phyloP scores from a whole-genome alignment of 2,797 vertebrate species.

The Pristis pectinata region DNA sequence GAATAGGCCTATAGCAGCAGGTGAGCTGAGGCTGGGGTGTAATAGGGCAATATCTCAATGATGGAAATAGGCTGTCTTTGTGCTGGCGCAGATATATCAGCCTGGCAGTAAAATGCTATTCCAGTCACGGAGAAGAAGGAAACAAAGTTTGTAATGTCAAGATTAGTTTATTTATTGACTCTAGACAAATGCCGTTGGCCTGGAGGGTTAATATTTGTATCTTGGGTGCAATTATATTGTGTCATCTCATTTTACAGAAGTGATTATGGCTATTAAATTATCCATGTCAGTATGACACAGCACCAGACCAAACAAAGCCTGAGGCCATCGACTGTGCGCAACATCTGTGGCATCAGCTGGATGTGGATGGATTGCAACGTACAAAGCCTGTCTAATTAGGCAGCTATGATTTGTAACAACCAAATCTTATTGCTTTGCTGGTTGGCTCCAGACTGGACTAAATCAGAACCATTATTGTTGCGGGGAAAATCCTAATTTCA shows the following conservation, averaged over 20 bases:
- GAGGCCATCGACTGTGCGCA: constrained; percentile 61
- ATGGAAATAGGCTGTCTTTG: background rate
- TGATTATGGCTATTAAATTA: constrained; percentile 75
- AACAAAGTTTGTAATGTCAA: constrained; percentile 39
- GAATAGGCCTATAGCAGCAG: background rate
- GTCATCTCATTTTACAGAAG: constrained; percentile 63
- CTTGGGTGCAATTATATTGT: constrained; percentile 62
- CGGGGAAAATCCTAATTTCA: background rate
- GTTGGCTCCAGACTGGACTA: constrained; percentile 17
- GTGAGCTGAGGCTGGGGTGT: background rate
- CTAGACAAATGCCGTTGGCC: constrained; percentile 52
- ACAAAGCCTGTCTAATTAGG: constrained; percentile 64
- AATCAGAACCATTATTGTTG: background rate
- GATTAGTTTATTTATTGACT: constrained; percentile 58
- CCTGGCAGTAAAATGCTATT: background rate
- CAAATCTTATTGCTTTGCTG: constrained; percentile 5
- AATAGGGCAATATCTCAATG: background rate
- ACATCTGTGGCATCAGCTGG: constrained; percentile 64
- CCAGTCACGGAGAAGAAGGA: background rate
- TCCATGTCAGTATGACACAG: constrained; percentile 70
- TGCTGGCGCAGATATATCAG: too few relatives aligned
- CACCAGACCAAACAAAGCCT: constrained; percentile 68
- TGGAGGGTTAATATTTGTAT: constrained; percentile 65
- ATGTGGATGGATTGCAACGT: constrained; percentile 54
- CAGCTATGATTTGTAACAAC: constrained; percentile 23